These are phyloP conservation scores for Schizothorax lantsangensis DNA, from an alignment of 2,797 vertebrate genomes.

Conservation along the genomic window DNA sequence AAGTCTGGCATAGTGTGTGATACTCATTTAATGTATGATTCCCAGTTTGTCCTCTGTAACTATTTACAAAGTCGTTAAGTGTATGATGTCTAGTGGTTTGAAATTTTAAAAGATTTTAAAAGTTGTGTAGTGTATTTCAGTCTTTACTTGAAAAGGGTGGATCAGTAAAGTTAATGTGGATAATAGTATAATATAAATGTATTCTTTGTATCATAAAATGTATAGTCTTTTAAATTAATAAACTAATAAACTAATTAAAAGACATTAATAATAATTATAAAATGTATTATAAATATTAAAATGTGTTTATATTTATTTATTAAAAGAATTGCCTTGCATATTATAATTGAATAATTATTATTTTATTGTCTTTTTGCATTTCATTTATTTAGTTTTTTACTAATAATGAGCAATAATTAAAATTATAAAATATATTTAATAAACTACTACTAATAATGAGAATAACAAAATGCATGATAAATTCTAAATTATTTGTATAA, in stretches of 20 bases:
- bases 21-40: not conserved
- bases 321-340: not conserved
- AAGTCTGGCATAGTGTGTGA: not conserved
- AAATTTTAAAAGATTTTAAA: not conserved
- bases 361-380: not conserved
- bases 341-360: not conserved
- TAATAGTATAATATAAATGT: not conserved
- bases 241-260: not conserved
- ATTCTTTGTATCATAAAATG: not conserved
- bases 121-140: not conserved
- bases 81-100: not conserved
- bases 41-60: not conserved
- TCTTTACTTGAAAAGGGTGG: not conserved
- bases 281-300: not conserved
- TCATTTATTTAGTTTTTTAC: not conserved
- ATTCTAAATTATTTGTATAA: not conserved
- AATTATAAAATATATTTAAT: no score
- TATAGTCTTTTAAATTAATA: not conserved
- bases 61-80: not conserved
- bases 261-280: not conserved
- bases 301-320: not conserved
- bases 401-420: not conserved
- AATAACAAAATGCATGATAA: not conserved
- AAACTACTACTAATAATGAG: not conserved
- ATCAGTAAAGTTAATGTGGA: slow-evolving; percentile 2